Conservation (phyloP, 2,113 vertebrate genomes). For the Gobio gobio region DNA sequence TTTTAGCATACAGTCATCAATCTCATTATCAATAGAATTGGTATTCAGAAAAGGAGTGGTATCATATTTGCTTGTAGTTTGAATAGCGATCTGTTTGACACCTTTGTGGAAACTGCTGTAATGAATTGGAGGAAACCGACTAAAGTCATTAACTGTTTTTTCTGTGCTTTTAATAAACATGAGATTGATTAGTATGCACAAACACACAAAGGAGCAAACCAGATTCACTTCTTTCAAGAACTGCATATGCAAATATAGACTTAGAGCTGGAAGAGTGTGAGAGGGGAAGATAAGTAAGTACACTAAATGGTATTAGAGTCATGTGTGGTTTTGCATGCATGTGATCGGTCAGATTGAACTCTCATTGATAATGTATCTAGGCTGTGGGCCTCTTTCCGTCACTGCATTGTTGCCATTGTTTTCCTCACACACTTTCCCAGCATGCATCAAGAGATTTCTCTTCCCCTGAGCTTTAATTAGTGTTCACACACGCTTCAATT, state of each 20-base stretch:
- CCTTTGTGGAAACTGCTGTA: neutral
- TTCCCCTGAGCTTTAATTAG: conserved; percentile 40
- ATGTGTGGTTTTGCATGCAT: conserved; percentile 1
- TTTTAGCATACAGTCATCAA: neutral
- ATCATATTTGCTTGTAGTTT: neutral
- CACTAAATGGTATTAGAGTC: conserved; percentile 3
- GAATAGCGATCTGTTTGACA: neutral
- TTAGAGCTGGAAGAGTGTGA: neutral
- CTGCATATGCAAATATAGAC: conserved; percentile 6
- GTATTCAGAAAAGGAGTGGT: neutral
- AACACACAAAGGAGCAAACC: neutral
- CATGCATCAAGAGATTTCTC: conserved; percentile 29
- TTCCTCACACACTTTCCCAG: conserved; percentile 17
- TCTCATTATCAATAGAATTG: neutral
- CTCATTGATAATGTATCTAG: conserved; percentile 8
- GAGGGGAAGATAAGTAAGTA: neutral
- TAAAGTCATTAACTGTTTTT: conserved; percentile 13
- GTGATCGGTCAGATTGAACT: conserved; percentile 1
- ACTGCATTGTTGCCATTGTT: conserved; percentile 30
- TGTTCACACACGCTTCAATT: conserved; percentile 41
- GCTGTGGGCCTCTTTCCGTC: neutral
- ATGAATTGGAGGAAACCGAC: neutral
- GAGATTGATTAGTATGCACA: conserved; percentile 15
- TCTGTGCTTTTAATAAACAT: conserved; percentile 20
- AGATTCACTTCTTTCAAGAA: conserved; percentile 12